Conservation (phyloP, 2,888 invertebrate genomes). For the Biston betularia region DNA sequence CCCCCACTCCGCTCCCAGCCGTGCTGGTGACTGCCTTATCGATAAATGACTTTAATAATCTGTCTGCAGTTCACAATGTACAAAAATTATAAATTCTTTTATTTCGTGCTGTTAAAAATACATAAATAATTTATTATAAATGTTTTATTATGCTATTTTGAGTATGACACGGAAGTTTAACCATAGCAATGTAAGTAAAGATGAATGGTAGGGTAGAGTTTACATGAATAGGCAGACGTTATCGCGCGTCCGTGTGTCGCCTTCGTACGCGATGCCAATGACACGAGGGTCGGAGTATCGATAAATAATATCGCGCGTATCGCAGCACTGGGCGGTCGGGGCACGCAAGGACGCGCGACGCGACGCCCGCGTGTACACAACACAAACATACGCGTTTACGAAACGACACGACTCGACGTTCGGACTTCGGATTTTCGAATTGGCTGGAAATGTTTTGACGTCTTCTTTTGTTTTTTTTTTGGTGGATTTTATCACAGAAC, state of each 20-base stretch:
- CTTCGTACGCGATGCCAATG: constrained; percentile 81
- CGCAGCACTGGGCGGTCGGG: constrained; percentile 71
- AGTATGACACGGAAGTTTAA: constrained; percentile 5
- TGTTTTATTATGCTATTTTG: neutral
- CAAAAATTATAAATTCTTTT: constrained; percentile 20
- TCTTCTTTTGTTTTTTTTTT: constrained; percentile 50
- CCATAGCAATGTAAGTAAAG: constrained; percentile 1
- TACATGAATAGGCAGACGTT: constrained; percentile 63
- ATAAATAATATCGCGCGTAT: constrained; percentile 68
- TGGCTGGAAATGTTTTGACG: constrained; percentile 25
- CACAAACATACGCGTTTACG: constrained; percentile 60
- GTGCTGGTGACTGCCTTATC: constrained; percentile 67
- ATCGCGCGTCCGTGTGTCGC: constrained; percentile 69
- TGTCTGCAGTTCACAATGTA: constrained; percentile 21
- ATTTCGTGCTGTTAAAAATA: neutral
- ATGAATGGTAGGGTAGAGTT: constrained; percentile 25
- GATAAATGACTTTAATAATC: constrained; percentile 59
- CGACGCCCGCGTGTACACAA: constrained; percentile 54
- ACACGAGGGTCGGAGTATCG: constrained; percentile 77
- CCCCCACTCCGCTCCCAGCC: constrained; percentile 64
- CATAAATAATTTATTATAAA: neutral
- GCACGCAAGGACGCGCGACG: constrained; percentile 77
- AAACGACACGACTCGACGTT: constrained; percentile 31
- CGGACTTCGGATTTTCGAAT: constrained; percentile 44
- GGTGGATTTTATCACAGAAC: constrained; percentile 45